These are phyloP conservation scores for Hyles lineata DNA, from an alignment of 2,888 invertebrate species.

Conservation along the genomic window DNA sequence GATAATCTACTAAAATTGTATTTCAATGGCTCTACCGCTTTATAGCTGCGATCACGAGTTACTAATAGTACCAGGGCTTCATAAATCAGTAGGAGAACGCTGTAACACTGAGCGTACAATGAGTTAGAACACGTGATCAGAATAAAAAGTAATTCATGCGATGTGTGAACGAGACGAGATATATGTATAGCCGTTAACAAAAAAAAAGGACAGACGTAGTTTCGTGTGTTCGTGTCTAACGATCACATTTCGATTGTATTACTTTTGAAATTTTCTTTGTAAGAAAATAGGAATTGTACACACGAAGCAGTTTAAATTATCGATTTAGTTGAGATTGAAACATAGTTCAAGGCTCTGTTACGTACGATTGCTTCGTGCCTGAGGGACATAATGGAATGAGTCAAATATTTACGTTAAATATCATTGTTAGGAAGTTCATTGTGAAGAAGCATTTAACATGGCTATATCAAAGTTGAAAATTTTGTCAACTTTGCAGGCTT, in stretches of 20 bases:
- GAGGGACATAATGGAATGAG: not conserved
- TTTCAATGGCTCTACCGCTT: not conserved
- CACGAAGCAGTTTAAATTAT: conserved; percentile 1
- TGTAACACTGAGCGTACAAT: conserved; percentile 22
- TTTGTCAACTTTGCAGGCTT: not conserved
- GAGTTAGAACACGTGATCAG: not conserved
- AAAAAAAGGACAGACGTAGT: not conserved
- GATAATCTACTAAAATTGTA: not conserved
- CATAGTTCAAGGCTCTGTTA: conserved; percentile 1
- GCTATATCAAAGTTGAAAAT: not conserved
- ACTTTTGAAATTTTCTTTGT: not conserved
- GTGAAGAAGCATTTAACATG: not conserved
- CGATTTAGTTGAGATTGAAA: conserved; percentile 3
- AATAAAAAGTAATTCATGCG: conserved; percentile 4
- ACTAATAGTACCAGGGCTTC: conserved; percentile 6
- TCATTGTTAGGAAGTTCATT: not conserved
- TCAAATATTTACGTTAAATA: not conserved
- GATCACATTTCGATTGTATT: conserved; percentile 3
- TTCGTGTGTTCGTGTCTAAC: not conserved
- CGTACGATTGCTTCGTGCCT: not conserved
- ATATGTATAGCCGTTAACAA: too few species aligned
- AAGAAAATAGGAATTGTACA: not conserved
- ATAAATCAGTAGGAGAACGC: conserved; percentile 12
- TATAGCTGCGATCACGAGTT: not conserved
- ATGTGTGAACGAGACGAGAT: not conserved